Evolutionary conservation across 2,888 invertebrate species (phyloP), one percentile per base, ranked within the genome.

Genomic region (Sminthurides aquaticus): DNA sequence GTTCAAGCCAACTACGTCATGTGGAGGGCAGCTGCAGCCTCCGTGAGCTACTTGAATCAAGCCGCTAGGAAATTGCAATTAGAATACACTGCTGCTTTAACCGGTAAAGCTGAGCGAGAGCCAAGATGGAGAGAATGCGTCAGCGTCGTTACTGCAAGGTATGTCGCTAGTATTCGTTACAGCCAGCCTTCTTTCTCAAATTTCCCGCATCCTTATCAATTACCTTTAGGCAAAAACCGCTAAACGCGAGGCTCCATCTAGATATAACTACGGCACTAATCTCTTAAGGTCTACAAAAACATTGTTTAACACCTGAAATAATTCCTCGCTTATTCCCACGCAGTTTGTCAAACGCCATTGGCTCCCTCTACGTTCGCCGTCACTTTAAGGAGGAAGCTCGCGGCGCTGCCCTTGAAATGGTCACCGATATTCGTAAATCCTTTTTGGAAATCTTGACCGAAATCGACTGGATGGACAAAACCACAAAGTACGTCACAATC

Each of bases 41-140:
- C 79, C 64, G 76, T 78, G 8, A 86, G 87, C 2, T 94, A 91
- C 78, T 80, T 95, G 68, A 88, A 86, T 0, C 90, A 92, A 60
- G 84, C 84, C 63, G 82, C 91, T 66, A 84, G 92, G 2, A 86
- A 87, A 61, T 82, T 91, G 0, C 91, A 92, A 77, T 80, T 92
- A 60, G 84, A 87, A 48, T 94, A 90, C 79, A 87, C 87, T 61
- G 89, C 90, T 0, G 87, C 87, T 0, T 81, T 93, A 5, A 88
- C 88, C 3, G 93, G 93, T 0, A 87, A 87, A 77, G 89, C 90
- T 0, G 91, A 91, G 77, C 82, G 90, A 64, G 90, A 91, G 78
- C 86, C 91, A 54, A 83, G 93, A 20, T 94, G 94, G 94, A 92
- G 92, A 81, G 91, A 93, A 78, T 94, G 93, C 77, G 86, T 90